phyloP scores from a whole-genome alignment of 2,797 vertebrate genomes.

The Pseudocheirus occidentalis region DNA sequence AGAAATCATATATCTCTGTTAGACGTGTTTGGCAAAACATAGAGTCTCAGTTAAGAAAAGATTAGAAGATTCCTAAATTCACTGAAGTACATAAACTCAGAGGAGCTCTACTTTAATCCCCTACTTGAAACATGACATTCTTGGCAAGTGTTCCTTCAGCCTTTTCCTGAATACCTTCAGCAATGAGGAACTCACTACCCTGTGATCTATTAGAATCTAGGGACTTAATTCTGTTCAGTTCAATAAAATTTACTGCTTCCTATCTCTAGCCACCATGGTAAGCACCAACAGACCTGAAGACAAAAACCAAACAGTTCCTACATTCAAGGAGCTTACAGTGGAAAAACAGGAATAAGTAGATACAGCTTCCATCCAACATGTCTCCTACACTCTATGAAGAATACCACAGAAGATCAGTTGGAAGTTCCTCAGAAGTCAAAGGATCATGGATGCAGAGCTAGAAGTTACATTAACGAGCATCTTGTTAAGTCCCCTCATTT shows the following conservation, averaged over 20 bases:
- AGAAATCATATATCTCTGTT: background rate
- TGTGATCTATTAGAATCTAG: background rate
- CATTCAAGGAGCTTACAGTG: background rate
- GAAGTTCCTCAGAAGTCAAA: background rate
- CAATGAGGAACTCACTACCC: background rate
- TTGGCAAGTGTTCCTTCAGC: background rate
- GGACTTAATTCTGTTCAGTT: background rate
- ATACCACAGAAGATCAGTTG: background rate
- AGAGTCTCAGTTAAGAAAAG: constrained; percentile 42
- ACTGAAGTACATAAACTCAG: background rate
- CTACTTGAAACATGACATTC: background rate
- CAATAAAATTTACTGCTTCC: background rate
- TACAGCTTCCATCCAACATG: background rate
- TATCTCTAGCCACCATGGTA: background rate
- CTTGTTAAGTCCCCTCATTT: background rate
- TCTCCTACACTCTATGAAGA: background rate
- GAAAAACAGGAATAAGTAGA: background rate
- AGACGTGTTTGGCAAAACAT: constrained; percentile 4
- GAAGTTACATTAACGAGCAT: background rate
- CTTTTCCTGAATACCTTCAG: background rate
- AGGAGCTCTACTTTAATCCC: background rate
- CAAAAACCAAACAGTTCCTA: background rate
- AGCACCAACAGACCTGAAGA: background rate
- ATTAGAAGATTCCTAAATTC: background rate
- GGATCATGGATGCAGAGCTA: background rate